Base-by-base conservation (phyloP, 2,888 invertebrate genomes). In the Clostera curtula region DNA sequence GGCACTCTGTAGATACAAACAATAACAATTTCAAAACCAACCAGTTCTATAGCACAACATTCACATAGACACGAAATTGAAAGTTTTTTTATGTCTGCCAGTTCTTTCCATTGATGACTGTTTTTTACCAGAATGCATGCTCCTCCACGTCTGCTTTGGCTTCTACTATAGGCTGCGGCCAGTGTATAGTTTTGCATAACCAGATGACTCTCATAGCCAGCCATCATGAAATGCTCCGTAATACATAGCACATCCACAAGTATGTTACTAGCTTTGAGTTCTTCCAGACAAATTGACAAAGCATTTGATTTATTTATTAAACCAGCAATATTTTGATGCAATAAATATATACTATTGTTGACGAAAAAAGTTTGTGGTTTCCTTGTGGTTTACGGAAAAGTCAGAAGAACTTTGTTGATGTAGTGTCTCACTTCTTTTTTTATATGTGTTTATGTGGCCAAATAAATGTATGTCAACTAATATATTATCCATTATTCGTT, bases 331-430 rank as follows among this genome's bases (percentile, higher is more conserved):
- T 26, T 23, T 13, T 31, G 30, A n/a, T 26, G 26, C 13, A 31
- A 8, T 12, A 31, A 22, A 8, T 11, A 18, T 12, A 31, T 22
- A 15, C 22, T 19, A 13, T 30, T 30, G 11, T 26, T 21, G n/a
- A 18, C 25, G 25, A 30, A 30, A 30, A 30, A 26, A 26, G 19
- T 25, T 21, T 9, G 25, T 13, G 8, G 8, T 19, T 25, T 25
- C 22, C 7, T 10, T 18, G 6, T 5, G 18, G 18, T 18, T 5
- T 18, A n/a, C 5, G 18, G 4, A 3, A 18, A n/a, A 4, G n/a
- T 18, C 18, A 18, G 7, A n/a, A 5, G 18, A 18, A 18, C 8
- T 7, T n/a, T 18, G 6, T 8, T 18, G 18, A 18, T n/a, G n/a
- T n/a, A n/a, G n/a, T n/a, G n/a, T n/a, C n/a, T n/a, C n/a, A n/a